Base-by-base conservation (phyloP, 2,797 vertebrate genomes). In the Gymnothorax reevesii region DNA sequence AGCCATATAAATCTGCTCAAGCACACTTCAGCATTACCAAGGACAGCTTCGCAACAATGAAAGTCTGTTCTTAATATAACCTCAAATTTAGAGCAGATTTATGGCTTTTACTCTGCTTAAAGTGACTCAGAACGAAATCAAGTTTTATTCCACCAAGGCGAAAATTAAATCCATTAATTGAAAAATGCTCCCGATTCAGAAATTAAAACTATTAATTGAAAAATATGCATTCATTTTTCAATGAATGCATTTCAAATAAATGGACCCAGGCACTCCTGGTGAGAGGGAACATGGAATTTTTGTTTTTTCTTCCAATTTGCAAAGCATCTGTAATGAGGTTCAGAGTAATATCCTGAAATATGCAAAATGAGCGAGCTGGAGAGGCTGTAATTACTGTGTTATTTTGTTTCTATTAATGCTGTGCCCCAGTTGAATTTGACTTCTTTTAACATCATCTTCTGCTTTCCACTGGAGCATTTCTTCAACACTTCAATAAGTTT, bases 11-110 rank as follows among this genome's bases (percentile, higher is more conserved):
- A 8, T 73, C 33, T 49, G 33, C 27, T 71, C 66, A 27, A 25
- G 25, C 8, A 33, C 25, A 25, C 4, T 4, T 75, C 10, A 0
- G 71, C 9, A 6, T 49, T 75, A 49, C 84, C 87, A 89, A 89
- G 86, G 83, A 86, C 88, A n/a, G 80, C 77, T 55, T 12, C 85
- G 77, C 85, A 69, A 12, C 0, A 7, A 87, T 84, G 60, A 88
- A 90, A 87, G 88, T 88, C 88, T 66, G 57, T 27, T 57, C 88
- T 89, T 49, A 88, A 88, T 66, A 79, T 84, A 64, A 88, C 77
- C 20, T 87, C 87, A 9, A 88, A 73, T 82, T 83, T 7, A 82
- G 27, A 83, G 57, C 13, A 62, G 85, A 60, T 8, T 84, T 82
- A 79, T 83, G 57, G 33, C 69, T 89, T 86, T 83, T 87, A 87